A percentile compares a stretch with the other conserved stretches of the same genome.
Conservation (phyloP, 2,888 invertebrate genomes). For the Phlogophora meticulosa region DNA sequence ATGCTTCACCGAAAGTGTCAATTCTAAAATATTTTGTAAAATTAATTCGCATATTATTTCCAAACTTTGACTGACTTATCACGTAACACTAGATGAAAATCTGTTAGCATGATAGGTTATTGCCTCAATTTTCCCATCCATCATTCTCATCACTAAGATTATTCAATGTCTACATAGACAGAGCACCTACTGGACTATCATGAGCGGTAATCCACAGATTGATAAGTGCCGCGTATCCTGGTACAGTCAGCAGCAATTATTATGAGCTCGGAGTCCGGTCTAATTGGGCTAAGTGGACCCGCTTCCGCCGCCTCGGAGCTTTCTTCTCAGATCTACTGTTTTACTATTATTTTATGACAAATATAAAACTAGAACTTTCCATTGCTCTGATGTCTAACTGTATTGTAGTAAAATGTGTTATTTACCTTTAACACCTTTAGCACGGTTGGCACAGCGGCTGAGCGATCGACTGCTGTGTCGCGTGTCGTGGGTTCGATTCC, state of each 20-base stretch:
- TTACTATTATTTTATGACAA: conserved; percentile 56
- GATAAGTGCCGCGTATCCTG: conserved; percentile 55
- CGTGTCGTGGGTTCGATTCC: too few species aligned
- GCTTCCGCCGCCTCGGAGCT: conserved; percentile 71
- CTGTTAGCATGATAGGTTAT: too few species aligned
- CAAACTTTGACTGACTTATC: neutral
- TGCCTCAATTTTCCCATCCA: too few species aligned
- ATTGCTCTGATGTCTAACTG: conserved; percentile 9
- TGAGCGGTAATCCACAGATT: conserved; percentile 50
- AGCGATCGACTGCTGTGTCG: too few species aligned
- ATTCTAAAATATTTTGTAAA: too few species aligned
- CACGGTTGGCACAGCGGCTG: too few species aligned
- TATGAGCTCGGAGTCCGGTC: conserved; percentile 63
- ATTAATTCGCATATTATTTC: too few species aligned
- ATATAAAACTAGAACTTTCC: conserved; percentile 29
- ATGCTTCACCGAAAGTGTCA: too few species aligned
- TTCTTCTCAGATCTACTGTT: conserved; percentile 58
- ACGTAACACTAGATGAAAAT: too few species aligned
- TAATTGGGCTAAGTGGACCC: conserved; percentile 78
- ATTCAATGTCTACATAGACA: conserved; percentile 2
- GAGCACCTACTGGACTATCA: conserved; percentile 35
- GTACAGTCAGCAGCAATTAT: conserved; percentile 61
- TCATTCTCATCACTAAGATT: too few species aligned
- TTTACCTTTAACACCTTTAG: neutral
- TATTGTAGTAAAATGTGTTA: conserved; percentile 20